Base-by-base conservation (phyloP, 2,888 invertebrate species). In the Prenolepis imparis region DNA sequence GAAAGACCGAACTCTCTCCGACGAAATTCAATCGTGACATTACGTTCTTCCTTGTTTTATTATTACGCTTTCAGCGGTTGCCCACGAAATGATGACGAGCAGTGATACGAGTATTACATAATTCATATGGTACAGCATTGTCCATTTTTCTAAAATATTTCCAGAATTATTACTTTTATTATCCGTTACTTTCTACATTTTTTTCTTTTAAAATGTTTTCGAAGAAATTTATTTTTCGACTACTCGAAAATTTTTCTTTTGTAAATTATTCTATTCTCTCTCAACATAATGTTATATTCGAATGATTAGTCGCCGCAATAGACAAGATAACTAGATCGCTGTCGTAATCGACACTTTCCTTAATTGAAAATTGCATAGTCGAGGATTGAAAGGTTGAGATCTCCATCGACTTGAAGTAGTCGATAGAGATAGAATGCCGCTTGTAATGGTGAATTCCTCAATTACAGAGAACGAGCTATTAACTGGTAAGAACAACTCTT, bases 401-500 rank as follows among this genome's bases (percentile, higher is more conserved):
- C 48, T 61, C 44, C 32, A 61, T 78, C 24, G 59, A 70, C 18
- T 18, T 21, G 11, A 59, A 59, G 52, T 44, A 21, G 57, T 39
- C 44, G 59, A 78, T 70, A 36, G 78, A 70, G 78, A 70, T 41
- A 55, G 70, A 36, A 36, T 36, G 36, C 70, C 44, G 36, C 57
- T 44, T 59, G 59, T 78, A 70, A 78, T 36, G 12, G 70, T 78
- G 36, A 70, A 24, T 36, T 59, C 44, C 59, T 78, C 78, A 78
- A 70, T 78, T 78, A 78, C 78, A 36, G 18, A 21, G 78, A 59
- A 70, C 59, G 59, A 70, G 59, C 78, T 70, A 78, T 78, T 78
- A 78, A 78, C 24, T 32, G 70, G 24, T 44, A 78, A 78, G 59
- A 70, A 70, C 70, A 44, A 59, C 70, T 78, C 44, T 44, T 59